phyloP scores from a whole-genome alignment of 2,113 vertebrate species.

The Pachypanchax playfairii region DNA sequence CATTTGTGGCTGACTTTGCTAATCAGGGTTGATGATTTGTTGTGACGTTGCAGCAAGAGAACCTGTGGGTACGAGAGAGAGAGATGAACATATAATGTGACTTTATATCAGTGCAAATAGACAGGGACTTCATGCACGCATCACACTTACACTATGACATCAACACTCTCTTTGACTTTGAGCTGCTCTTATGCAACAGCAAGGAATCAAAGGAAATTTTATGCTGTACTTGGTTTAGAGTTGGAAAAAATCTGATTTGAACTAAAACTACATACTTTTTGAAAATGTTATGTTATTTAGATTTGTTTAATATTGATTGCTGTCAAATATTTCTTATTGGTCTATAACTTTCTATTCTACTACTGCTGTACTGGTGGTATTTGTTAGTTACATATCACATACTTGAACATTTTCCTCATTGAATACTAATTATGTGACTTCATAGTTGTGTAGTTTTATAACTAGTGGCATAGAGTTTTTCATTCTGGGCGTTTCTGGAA shows the following conservation, averaged over 20 bases:
- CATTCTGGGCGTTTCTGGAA: too few species aligned
- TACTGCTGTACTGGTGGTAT: too few species aligned
- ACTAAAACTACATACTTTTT: too few species aligned
- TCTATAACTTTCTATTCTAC: too few species aligned
- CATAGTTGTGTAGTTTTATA: too few species aligned
- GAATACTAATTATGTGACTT: too few species aligned
- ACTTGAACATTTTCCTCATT: too few species aligned
- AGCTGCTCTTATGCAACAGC: slow-evolving; percentile 18
- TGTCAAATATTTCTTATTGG: too few species aligned
- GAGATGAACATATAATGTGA: slow-evolving; percentile 64
- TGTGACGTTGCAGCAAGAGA: slow-evolving; percentile 40
- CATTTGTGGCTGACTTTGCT: slow-evolving; percentile 42
- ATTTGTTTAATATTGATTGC: too few species aligned
- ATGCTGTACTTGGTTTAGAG: slow-evolving; percentile 4
- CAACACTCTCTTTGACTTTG: slow-evolving; percentile 32
- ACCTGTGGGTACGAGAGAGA: slow-evolving; percentile 39
- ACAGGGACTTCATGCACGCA: slow-evolving; percentile 26
- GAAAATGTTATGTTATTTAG: too few species aligned
- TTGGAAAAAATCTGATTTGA: not conserved
- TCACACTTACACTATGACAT: slow-evolving; percentile 44
- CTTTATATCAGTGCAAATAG: slow-evolving; percentile 45
- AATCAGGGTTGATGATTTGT: slow-evolving; percentile 69
- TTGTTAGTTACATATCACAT: too few species aligned
- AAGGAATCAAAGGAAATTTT: slow-evolving; percentile 4
- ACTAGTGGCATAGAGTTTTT: too few species aligned